Base-by-base conservation (phyloP, 2,888 invertebrate genomes). In the Strigamia maritima region DNA sequence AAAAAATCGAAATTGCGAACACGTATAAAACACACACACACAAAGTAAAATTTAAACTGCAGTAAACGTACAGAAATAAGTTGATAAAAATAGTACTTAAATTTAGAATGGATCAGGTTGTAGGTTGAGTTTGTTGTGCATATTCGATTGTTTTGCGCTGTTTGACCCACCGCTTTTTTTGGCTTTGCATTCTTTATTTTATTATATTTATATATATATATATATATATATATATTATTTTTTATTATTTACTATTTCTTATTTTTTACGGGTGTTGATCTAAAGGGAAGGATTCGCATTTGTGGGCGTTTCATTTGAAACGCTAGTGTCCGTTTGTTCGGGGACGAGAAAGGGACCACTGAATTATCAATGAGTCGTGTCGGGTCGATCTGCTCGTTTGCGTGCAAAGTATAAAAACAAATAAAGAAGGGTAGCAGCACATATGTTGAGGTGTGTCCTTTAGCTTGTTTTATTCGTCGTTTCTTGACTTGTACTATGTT, bases 351-450 rank as follows among this genome's bases (percentile, higher is more conserved):
- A 70, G 70, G 70, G 70, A 70, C 26, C 28, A 26, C 70, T 70
- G 70, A 70, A 70, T 70, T 70, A 70, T 70, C 70, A 70, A 70
- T 70, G 70, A 70, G 70, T 70, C 28, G 28, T 70, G 28, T 28
- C 70, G 70, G 70, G 70, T 70, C 70, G 70, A 70, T 70, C 70
- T 70, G 70, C 28, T 70, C 28, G 70, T 70, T 70, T 70, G 70
- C 70, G 70, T 70, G 70, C 70, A 70, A 70, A 70, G 70, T 70
- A 70, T 26, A 70, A 70, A 70, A 70, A 70, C 70, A 70, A 70
- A 70, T 70, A 70, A 70, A 70, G 70, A 70, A 70, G 70, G 70
- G 70, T 16, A 70, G 54, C 28, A 70, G 28, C 70, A 70, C 70
- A 70, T 70, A 28, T 70, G 70, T 70, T 70, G 70, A 70, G 70